Base-by-base conservation (phyloP, 2,797 vertebrate genomes). In the Pseudomugil gertrudae region DNA sequence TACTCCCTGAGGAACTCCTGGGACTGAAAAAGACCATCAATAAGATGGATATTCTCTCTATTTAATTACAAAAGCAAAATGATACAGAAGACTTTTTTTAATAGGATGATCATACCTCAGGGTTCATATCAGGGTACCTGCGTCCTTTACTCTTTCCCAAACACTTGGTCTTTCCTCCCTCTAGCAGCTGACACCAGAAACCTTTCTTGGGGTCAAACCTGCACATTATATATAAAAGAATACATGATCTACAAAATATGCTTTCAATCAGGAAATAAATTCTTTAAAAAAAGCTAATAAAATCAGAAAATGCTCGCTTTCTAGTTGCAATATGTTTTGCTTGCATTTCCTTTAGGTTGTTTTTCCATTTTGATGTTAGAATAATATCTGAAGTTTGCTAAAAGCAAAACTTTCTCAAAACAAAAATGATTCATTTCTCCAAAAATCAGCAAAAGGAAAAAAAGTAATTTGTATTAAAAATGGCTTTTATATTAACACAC, bases 121-220 rank as follows among this genome's bases (percentile, higher is more conserved):
- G 89, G 87, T 96, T 95, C 98, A 99, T 99, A 88, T 99, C 98
- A 0, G 98, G 96, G 83, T 99, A 99, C 76, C 95, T 94, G 80
- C 98, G 95, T 61, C 98, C 98, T 92, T 99, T 99, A 91, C 98
- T 99, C 85, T 98, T 99, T 55, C 98, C 98, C 90, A 99, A 91
- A 92, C 98, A 99, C 91, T 99, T 99, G 0, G 95, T 98, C 89
- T 98, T 99, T 24, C 97, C 97, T 86, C 98, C 97, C 63, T 99
- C 98, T 23, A 98, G 91, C 86, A 99, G 94, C 86, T 98, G 97
- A 91, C 98, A 99, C 98, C 98, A 99, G 91, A 99, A 99, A 69
- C 98, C 98, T 87, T 99, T 99, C 92, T 99, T 99, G 45, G 96
- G 96, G 88, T 99, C 98, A 63, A 99, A 99, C 88, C 98, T 99